Conservation (phyloP, 2,888 invertebrate genomes). For the Amiota minor region DNA sequence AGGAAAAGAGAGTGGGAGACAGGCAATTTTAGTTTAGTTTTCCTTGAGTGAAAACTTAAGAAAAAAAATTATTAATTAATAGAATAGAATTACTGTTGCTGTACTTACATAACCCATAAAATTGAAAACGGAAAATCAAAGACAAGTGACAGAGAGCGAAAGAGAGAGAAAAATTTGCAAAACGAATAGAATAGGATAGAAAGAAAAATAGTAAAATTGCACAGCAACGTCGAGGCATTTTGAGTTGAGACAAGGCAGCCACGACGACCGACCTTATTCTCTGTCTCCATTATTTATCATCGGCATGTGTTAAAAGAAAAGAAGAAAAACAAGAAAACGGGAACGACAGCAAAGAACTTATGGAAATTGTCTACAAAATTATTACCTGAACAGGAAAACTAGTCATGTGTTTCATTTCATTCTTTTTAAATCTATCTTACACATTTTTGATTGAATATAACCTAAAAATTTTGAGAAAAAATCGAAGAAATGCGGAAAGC, state of each 20-base stretch:
- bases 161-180: conserved; percentile 24
- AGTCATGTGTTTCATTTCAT: too few species aligned
- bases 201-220: background rate
- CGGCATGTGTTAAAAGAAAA: too few species aligned
- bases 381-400: background rate
- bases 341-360: too few species aligned
- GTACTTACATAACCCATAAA: conserved; percentile 57
- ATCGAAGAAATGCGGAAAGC: conserved; percentile 43
- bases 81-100: conserved; percentile 9
- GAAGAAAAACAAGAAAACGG: too few species aligned
- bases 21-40: too few species aligned
- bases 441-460: conserved; percentile 43
- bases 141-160: conserved; percentile 7
- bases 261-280: conserved; percentile 10
- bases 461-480: conserved; percentile 44
- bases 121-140: conserved; percentile 9
- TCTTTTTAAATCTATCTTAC: background rate
- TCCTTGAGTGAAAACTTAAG: background rate
- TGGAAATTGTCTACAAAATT: conserved; percentile 43
- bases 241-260: background rate
- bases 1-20: too few species aligned
- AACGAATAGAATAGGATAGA: conserved; percentile 12
- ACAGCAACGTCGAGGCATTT: too few species aligned
- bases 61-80: conserved; percentile 8
- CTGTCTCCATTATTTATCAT: too few species aligned